Conservation (phyloP, 2,888 invertebrate species). For the Caenorhabditis sp. region DNA sequence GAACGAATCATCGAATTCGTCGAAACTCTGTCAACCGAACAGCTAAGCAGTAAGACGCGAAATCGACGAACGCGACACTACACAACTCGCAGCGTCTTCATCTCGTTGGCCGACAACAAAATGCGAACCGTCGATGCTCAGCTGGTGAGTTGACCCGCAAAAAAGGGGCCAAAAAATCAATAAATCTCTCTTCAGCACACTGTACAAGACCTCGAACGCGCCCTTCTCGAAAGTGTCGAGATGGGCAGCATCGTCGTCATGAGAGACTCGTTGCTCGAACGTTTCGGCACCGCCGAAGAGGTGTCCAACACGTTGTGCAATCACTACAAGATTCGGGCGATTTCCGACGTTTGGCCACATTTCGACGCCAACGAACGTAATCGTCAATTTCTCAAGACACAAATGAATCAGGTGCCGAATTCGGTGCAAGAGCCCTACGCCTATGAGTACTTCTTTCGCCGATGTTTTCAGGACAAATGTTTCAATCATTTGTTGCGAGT, state of each 20-base stretch:
- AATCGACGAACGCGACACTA: slow-evolving; percentile 48
- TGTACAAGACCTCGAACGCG: slow-evolving; percentile 33
- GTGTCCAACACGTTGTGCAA: slow-evolving; percentile 28
- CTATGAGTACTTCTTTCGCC: slow-evolving; percentile 53
- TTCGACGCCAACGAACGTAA: slow-evolving; percentile 38
- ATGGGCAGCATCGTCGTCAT: slow-evolving; percentile 37
- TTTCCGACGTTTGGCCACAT: slow-evolving; percentile 46
- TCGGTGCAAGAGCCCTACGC: slow-evolving; percentile 46
- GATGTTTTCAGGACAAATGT: slow-evolving; percentile 34
- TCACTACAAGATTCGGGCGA: slow-evolving; percentile 42
- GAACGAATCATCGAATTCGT: slow-evolving; percentile 42
- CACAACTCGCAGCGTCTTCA: slow-evolving; percentile 36
- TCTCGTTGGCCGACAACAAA: slow-evolving; percentile 39
- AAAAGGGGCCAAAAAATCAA: no score
- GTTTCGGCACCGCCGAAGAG: slow-evolving; percentile 40
- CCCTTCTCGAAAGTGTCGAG: slow-evolving; percentile 29
- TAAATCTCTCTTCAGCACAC: slow-evolving; percentile 25
- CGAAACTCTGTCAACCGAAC: slow-evolving; percentile 48
- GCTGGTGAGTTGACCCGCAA: slow-evolving; percentile 27
- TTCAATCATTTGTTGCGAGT: slow-evolving; percentile 46
- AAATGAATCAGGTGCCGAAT: slow-evolving; percentile 48
- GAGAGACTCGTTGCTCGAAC: slow-evolving; percentile 42
- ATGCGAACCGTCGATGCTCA: slow-evolving; percentile 29
- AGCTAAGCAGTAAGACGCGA: slow-evolving; percentile 43
- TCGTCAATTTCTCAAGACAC: slow-evolving; percentile 49